Evolutionary conservation across 2,113 vertebrate genomes (phyloP).

Genomic region (Xiphorhynchus elegans): DNA sequence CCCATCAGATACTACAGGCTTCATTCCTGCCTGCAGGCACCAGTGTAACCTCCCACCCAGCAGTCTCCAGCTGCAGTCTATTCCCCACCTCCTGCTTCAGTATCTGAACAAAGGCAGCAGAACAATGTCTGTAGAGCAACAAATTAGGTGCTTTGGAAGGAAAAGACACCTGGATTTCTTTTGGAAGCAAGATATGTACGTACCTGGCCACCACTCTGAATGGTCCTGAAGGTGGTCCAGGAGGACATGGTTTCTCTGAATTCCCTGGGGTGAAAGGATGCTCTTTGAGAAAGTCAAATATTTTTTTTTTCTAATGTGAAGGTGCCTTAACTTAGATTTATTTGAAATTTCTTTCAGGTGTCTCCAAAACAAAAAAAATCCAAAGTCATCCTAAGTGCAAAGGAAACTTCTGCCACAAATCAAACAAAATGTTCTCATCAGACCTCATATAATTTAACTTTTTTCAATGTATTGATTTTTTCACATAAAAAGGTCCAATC

Average conservation of each 20-base stretch:
- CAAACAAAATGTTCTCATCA: neutral
- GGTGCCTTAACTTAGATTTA: neutral
- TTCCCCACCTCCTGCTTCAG: neutral
- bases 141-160: neutral
- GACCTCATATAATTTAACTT: neutral
- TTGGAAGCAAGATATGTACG: neutral
- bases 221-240: neutral
- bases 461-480: neutral
- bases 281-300: neutral
- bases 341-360: neutral
- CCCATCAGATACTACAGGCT: rapidly evolving
- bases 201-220: neutral
- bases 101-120: neutral
- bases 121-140: neutral
- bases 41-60: neutral
- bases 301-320: neutral
- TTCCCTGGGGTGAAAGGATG: neutral
- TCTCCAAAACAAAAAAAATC: neutral
- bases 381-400: neutral
- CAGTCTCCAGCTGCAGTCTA: neutral
- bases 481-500: neutral
- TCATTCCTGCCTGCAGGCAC: neutral
- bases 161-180: neutral
- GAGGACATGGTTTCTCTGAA: neutral
- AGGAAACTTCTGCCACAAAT: neutral